Evolutionary conservation across 2,888 invertebrate genomes (phyloP).

Genomic region (Drosophila helvetica): DNA sequence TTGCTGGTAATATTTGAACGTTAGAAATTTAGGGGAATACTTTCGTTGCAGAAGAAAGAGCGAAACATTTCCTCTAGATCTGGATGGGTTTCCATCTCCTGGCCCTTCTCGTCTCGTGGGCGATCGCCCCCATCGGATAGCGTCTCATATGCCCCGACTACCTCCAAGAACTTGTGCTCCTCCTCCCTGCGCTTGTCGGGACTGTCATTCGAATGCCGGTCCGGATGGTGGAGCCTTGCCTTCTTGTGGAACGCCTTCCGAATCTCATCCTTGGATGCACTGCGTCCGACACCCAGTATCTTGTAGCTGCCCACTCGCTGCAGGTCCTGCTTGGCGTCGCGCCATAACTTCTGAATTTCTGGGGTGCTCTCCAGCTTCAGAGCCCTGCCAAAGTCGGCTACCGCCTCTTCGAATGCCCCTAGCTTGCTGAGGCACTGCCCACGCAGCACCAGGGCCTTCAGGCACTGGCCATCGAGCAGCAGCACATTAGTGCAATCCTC

Average conservation of each 20-base stretch:
- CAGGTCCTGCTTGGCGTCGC: conserved; percentile 93
- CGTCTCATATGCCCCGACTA: conserved; percentile 96
- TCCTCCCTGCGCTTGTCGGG: conserved; percentile 94
- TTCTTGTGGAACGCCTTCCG: conserved; percentile 92
- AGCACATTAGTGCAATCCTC: conserved; percentile 93
- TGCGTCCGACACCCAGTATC: conserved; percentile 93
- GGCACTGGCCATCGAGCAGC: conserved; percentile 92
- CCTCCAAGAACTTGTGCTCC: conserved; percentile 96
- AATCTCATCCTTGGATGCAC: conserved; percentile 94
- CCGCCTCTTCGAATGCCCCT: conserved; percentile 93
- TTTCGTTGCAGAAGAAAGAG: conserved; percentile 86
- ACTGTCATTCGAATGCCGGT: conserved; percentile 94
- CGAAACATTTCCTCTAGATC: conserved; percentile 94
- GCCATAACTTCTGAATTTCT: conserved; percentile 91
- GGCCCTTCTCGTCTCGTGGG: conserved; percentile 94
- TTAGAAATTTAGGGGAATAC: not conserved
- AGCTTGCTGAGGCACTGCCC: conserved; percentile 93
- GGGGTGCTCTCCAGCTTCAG: conserved; percentile 92
- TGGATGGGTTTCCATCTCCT: conserved; percentile 92
- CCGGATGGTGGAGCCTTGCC: conserved; percentile 97
- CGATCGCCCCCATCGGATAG: conserved; percentile 96
- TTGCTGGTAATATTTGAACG: too few relatives aligned
- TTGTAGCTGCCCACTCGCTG: conserved; percentile 98
- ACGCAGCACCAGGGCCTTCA: conserved; percentile 94
- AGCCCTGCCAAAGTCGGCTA: conserved; percentile 94